Percentiles rank a stretch among this genome's conserved stretches.
Evolutionary conservation across 2,888 invertebrate genomes (phyloP).

Genomic region (Lypha dubia): DNA sequence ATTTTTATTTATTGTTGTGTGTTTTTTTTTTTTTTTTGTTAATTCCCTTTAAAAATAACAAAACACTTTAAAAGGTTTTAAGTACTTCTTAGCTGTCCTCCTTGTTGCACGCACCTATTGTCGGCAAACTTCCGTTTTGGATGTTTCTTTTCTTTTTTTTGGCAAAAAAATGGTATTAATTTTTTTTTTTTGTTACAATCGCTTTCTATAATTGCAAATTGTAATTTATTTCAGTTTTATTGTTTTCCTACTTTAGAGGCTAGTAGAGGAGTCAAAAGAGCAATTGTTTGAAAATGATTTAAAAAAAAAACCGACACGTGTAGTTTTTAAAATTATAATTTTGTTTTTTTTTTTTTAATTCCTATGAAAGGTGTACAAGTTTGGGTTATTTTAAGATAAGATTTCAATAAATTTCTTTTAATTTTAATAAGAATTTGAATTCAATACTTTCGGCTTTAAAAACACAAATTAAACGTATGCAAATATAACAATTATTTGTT

Average conservation of each 20-base stretch:
- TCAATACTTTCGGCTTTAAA: neutral
- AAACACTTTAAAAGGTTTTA: constrained; percentile 43
- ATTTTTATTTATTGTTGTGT: too few species aligned
- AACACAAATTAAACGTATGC: too few species aligned
- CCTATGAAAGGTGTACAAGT: neutral
- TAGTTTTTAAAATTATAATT: constrained; percentile 38
- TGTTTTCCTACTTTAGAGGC: constrained; percentile 42
- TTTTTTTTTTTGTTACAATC: constrained; percentile 33
- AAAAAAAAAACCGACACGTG: constrained; percentile 54
- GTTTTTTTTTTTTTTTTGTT: constrained; percentile 19
- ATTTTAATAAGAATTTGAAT: neutral
- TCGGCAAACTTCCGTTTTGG: constrained; percentile 50
- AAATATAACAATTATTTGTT: too few species aligned
- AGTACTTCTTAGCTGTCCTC: constrained; percentile 52
- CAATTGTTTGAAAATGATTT: constrained; percentile 40
- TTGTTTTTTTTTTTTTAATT: neutral
- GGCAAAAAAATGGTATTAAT: constrained; percentile 39
- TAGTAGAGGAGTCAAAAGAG: constrained; percentile 51
- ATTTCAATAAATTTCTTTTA: neutral
- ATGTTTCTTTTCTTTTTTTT: constrained; percentile 27
- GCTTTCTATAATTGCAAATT: constrained; percentile 31
- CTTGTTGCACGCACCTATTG: constrained; percentile 5
- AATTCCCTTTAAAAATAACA: constrained; percentile 31
- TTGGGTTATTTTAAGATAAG: too few species aligned
- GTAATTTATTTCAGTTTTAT: constrained; percentile 42